These are phyloP conservation scores for Siphlonurus alternatus DNA, from an alignment of 2,888 invertebrate genomes.

Conservation along the genomic window DNA sequence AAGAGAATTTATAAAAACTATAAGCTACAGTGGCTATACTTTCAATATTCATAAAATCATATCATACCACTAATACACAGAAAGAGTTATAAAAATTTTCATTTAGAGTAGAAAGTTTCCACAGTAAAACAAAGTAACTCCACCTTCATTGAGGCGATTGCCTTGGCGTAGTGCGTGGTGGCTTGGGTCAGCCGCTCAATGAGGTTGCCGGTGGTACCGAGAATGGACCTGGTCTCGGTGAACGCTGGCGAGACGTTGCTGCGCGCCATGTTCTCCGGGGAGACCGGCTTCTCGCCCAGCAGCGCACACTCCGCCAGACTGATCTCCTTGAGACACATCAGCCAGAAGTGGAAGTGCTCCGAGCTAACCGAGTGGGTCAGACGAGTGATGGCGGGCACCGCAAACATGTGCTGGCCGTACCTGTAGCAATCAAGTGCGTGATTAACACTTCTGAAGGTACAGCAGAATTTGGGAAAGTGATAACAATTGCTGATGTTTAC, in stretches of 20 bases:
- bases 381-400: slow-evolving; percentile 42
- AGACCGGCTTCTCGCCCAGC: slow-evolving; percentile 26
- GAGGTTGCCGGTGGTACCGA: slow-evolving; percentile 20
- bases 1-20: no score
- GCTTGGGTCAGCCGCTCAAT: slow-evolving; percentile 35
- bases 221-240: slow-evolving; percentile 2
- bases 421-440: no score
- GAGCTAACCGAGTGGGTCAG: slow-evolving; percentile 57
- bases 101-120: no score
- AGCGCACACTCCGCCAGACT: slow-evolving; percentile 50
- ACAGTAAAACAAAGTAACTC: no score
- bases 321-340: slow-evolving; percentile 60
- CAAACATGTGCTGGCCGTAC: slow-evolving; percentile 62
- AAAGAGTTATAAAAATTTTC: no score
- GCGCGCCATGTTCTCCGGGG: slow-evolving; percentile 23
- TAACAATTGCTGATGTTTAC: no score
- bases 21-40: no score
- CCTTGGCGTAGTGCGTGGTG: slow-evolving; percentile 44
- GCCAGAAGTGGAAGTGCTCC: slow-evolving; percentile 79
- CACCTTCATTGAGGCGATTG: slow-evolving; percentile 40
- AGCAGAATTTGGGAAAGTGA: no score
- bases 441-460: no score
- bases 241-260: background rate
- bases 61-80: no score
- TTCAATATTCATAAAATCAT: no score